A percentile compares a stretch with the other conserved stretches of the same genome.
Conservation (phyloP, 2,888 invertebrate species). For the Phytoseiulus persimilis region DNA sequence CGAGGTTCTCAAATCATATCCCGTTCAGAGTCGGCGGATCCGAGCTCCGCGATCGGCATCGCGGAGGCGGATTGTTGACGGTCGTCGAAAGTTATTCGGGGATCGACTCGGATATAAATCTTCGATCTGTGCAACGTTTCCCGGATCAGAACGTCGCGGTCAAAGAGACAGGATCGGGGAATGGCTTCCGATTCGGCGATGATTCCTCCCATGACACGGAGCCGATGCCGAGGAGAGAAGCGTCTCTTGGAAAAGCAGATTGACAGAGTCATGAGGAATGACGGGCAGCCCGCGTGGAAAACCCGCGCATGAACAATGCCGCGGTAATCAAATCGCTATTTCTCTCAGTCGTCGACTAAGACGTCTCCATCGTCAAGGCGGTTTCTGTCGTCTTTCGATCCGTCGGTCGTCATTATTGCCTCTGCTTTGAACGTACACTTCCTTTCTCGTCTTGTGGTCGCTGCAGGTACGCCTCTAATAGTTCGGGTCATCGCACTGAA, state of each 20-base stretch:
- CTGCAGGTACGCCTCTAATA: not conserved
- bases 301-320: not conserved
- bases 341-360: not conserved
- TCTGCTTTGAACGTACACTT: not conserved
- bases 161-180: too few relatives aligned
- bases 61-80: too few relatives aligned
- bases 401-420: not conserved
- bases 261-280: not conserved
- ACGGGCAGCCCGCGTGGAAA: not conserved
- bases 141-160: too few relatives aligned
- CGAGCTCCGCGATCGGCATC: too few relatives aligned
- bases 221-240: too few relatives aligned
- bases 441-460: not conserved
- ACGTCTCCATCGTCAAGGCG: not conserved
- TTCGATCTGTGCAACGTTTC: too few relatives aligned
- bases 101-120: too few relatives aligned
- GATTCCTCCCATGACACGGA: too few relatives aligned
- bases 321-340: not conserved
- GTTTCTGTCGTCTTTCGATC: not conserved
- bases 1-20: not conserved
- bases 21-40: not conserved
- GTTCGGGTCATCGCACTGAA: conserved; percentile 5
- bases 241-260: too few relatives aligned
- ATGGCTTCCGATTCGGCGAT: too few relatives aligned
- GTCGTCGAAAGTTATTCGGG: too few relatives aligned